Percentiles rank a stretch among this genome's conserved stretches.
Conservation (phyloP, 1,140 invertebrate genomes). For the Spodoptera frugiperda region DNA sequence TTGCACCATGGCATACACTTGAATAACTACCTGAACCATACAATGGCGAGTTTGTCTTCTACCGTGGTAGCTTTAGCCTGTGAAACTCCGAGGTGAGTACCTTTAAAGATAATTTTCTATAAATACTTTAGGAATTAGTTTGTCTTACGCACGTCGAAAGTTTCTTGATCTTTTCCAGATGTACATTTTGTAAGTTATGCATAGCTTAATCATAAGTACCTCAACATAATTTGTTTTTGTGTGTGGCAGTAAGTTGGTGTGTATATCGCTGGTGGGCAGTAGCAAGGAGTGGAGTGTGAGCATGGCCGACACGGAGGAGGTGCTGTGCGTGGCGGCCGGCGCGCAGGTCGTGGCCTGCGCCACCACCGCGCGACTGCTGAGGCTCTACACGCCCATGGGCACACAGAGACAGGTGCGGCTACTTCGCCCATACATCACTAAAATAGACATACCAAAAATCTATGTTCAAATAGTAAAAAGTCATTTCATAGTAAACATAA, state of each 20-base stretch:
- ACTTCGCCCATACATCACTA: too few species aligned
- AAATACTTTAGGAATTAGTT: too few species aligned
- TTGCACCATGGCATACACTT: slow-evolving; percentile 96
- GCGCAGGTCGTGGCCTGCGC: slow-evolving; percentile 92
- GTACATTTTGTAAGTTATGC: too few species aligned
- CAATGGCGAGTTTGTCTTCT: slow-evolving; percentile 93
- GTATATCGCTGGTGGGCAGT: slow-evolving; percentile 92
- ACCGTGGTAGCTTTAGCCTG: slow-evolving; percentile 93
- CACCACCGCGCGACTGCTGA: slow-evolving; percentile 90
- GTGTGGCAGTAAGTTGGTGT: slow-evolving; percentile 89
- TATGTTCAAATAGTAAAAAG: too few species aligned
- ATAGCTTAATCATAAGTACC: too few species aligned
- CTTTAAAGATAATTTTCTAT: too few species aligned
- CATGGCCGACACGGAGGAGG: slow-evolving; percentile 92
- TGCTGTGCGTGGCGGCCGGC: slow-evolving; percentile 90
- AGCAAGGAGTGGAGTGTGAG: slow-evolving; percentile 95
- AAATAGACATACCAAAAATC: too few species aligned
- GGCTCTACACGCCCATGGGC: slow-evolving; percentile 94
- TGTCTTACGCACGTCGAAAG: too few species aligned
- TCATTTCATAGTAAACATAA: too few species aligned
- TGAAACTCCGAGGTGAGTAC: slow-evolving; percentile 85
- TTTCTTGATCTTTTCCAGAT: too few species aligned
- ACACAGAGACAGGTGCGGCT: slow-evolving; percentile 90
- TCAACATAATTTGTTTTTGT: background rate
- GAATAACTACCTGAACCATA: slow-evolving; percentile 92